Evolutionary conservation across 2,888 invertebrate genomes (phyloP), one percentile per base, ranked within the genome.

Genomic region (Oeneis ivallda): DNA sequence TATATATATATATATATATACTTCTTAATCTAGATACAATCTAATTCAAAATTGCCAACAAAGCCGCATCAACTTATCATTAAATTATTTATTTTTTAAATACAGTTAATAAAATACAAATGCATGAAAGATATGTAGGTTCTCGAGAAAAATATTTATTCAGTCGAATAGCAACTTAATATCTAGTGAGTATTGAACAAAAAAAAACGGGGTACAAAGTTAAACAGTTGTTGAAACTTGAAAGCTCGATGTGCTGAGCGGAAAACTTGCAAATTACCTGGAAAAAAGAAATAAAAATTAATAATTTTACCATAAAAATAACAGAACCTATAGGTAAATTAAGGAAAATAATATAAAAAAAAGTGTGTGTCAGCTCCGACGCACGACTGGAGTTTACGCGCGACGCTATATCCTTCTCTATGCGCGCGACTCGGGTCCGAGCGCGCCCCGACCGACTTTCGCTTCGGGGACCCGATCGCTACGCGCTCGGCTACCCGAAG

Each of bases 161-260:
- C 89, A 89, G 89, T 89, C 88, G 76, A 79, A 79, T 77, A 78
- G 78, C 71, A 77, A 76, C 77, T 81, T 85, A 83, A 70, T 74
- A 65, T 66, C 83, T 88, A 90, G 74, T 89, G 89, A 90, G 90
- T 90, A 90, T 90, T 90, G 72, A 78, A 75, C 32, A 19, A 58
- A 64, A 56, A 64, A 56, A 63, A 59, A 70, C 71, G 69, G 73
- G 69, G 66, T 71, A 64, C 61, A 49, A 68, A 68, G 67, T 19
- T 61, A 19, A 43, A 58, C 26, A 66, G 7, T 43, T 64, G 56
- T 68, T 19, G 49, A 26, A 26, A 50, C 49, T 50, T 11, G 26
- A 41, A 70, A 74, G 75, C 78, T 75, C 76, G 79, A 77, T 79
- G 80, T 79, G 81, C 75, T 79, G 73, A 80, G 81, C 76, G 74